These are phyloP conservation scores for Polydrusus tereticollis DNA, from an alignment of 2,888 invertebrate species.

Conservation along the genomic window DNA sequence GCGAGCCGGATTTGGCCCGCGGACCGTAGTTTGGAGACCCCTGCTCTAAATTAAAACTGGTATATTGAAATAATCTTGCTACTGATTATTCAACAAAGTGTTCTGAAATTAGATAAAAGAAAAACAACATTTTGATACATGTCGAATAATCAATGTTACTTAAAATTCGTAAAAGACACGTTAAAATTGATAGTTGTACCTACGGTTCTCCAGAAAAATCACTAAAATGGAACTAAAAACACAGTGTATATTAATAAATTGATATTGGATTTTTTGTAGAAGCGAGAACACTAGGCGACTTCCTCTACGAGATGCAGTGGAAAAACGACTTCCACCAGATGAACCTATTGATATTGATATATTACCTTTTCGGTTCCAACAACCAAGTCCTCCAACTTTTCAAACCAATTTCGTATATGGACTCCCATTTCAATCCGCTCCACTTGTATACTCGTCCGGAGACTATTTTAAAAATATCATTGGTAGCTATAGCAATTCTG, in stretches of 20 bases:
- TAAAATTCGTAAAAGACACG: no score
- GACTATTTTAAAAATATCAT: constrained; percentile 56
- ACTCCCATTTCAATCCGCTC: constrained; percentile 32
- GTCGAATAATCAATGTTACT: no score
- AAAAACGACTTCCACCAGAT: constrained; percentile 70
- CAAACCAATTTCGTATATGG: constrained; percentile 1
- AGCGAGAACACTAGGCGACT: constrained; percentile 67
- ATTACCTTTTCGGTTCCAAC: constrained; percentile 4
- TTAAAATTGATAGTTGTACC: no score
- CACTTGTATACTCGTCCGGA: constrained; percentile 55
- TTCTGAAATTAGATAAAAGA: no score
- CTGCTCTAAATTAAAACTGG: no score
- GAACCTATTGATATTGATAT: constrained; percentile 54
- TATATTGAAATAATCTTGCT: no score
- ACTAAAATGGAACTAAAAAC: not conserved
- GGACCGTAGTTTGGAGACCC: no score
- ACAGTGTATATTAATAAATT: not conserved
- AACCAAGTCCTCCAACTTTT: not conserved
- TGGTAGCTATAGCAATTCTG: constrained; percentile 50
- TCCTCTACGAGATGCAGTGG: constrained; percentile 80
- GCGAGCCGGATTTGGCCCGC: no score
- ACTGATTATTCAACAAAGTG: no score
- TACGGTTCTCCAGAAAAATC: no score
- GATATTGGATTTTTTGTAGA: constrained; percentile 59
- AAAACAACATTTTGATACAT: no score